phyloP scores from a whole-genome alignment of 2,888 invertebrate species.

The Archaeoteleia sp. region DNA sequence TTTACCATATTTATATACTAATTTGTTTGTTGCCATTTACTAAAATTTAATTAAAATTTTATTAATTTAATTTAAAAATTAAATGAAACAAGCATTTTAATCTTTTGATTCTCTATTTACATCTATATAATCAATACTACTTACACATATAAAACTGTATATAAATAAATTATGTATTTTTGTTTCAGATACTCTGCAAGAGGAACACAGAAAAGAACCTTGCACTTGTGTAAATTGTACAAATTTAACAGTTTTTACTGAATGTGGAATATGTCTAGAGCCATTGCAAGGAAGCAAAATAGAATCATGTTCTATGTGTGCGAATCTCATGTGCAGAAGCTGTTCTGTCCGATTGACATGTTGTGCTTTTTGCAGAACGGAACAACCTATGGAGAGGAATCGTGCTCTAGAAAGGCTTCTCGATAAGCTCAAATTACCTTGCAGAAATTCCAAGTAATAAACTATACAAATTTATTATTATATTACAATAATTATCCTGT shows the following conservation, averaged over 20 bases:
- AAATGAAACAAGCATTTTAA: too few relatives aligned
- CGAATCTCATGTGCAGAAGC: slow-evolving; percentile 58
- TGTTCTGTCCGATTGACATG: slow-evolving; percentile 54
- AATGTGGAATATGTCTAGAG: slow-evolving; percentile 63
- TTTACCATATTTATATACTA: too few relatives aligned
- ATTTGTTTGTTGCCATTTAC: too few relatives aligned
- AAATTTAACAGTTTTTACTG: slow-evolving; percentile 50
- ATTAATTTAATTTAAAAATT: too few relatives aligned
- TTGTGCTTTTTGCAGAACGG: slow-evolving; percentile 63
- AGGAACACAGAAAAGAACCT: too few relatives aligned
- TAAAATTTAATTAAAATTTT: too few relatives aligned
- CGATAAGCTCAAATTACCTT: slow-evolving; percentile 58
- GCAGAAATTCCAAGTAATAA: slow-evolving; percentile 60
- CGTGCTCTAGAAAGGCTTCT: slow-evolving; percentile 62
- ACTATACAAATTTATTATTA: not conserved
- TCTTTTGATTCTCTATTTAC: too few relatives aligned
- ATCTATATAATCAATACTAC: too few relatives aligned
- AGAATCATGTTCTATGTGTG: slow-evolving; percentile 59
- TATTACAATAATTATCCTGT: slow-evolving; percentile 1
- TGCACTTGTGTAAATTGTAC: slow-evolving; percentile 61
- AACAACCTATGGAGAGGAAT: slow-evolving; percentile 54
- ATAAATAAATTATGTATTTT: too few relatives aligned
- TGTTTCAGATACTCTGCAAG: too few relatives aligned
- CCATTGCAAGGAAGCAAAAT: slow-evolving; percentile 59
- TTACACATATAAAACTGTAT: too few relatives aligned